Evolutionary conservation across 92 coral and sea anemone species (phyloP).

Genomic region (Palythoa heliodiscus): DNA sequence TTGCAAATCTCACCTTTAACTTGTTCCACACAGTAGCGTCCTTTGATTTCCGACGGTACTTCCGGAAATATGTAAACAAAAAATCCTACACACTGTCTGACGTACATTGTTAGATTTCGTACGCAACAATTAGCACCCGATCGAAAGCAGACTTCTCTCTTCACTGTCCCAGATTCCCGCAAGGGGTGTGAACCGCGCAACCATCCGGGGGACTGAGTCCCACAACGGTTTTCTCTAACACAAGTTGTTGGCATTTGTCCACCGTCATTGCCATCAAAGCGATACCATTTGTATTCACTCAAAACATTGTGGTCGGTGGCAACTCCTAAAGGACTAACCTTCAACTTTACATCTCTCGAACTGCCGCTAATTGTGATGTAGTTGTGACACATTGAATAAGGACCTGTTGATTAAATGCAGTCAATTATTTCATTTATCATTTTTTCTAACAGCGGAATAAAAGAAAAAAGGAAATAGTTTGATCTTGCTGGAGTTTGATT

Average conservation of each 20-base stretch:
- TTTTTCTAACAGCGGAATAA: too few species aligned
- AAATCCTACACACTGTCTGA: constrained; percentile 21
- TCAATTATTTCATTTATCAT: not conserved
- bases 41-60: not conserved
- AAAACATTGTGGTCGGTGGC: constrained; percentile 18
- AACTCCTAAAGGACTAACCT: not conserved
- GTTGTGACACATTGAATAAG: constrained; percentile 36
- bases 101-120: not conserved
- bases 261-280: not conserved
- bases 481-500: too few species aligned
- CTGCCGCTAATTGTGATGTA: constrained; percentile 2
- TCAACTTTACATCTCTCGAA: not conserved
- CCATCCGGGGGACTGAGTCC: constrained; percentile 7
- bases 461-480: too few species aligned
- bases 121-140: not conserved
- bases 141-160: constrained; percentile 29
- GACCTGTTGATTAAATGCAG: not conserved
- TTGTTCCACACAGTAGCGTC: constrained; percentile 19
- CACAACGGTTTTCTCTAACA: not conserved
- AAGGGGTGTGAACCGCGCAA: not conserved
- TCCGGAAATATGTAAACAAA: constrained; percentile 11
- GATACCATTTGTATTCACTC: constrained; percentile 16
- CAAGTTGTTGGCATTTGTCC: constrained; percentile 14
- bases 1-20: not conserved
- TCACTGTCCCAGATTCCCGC: constrained; percentile 1